Percentiles rank a stretch among this genome's conserved stretches.
These are phyloP conservation scores for Paramormyrops kingsleyae DNA, from an alignment of 2,113 vertebrate genomes.

Conservation along the genomic window DNA sequence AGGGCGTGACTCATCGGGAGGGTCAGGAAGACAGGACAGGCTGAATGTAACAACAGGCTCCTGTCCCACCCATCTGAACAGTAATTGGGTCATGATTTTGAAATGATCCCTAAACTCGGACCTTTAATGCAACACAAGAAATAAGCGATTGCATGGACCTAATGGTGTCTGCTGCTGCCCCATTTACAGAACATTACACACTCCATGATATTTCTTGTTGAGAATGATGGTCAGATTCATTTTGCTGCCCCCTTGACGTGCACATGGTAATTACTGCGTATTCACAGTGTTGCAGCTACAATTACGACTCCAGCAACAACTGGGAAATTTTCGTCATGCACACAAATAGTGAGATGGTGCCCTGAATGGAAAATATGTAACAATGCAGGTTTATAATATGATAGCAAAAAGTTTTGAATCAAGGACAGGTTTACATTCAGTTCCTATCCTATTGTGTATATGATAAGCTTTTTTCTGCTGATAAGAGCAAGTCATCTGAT, in stretches of 20 bases:
- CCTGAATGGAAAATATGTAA: background rate
- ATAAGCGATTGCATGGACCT: background rate
- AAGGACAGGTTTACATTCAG: background rate
- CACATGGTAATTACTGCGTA: background rate
- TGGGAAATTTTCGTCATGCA: background rate
- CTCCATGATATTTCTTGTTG: background rate
- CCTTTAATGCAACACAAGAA: background rate
- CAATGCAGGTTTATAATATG: background rate
- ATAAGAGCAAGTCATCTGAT: background rate
- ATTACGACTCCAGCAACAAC: background rate
- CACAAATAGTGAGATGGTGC: background rate
- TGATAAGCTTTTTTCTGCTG: background rate
- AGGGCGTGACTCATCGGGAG: background rate
- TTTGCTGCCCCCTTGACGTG: background rate
- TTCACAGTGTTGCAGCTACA: background rate
- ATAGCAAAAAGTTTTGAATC: background rate
- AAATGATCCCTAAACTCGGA: background rate
- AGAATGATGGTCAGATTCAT: background rate
- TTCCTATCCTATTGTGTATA: background rate
- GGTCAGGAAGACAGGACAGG: no score
- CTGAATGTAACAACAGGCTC: background rate
- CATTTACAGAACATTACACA: background rate
- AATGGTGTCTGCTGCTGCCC: background rate
- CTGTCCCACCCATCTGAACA: background rate
- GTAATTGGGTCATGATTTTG: background rate